Conservation (phyloP, 2,797 vertebrate genomes). For the Sebastiscus tertius region DNA sequence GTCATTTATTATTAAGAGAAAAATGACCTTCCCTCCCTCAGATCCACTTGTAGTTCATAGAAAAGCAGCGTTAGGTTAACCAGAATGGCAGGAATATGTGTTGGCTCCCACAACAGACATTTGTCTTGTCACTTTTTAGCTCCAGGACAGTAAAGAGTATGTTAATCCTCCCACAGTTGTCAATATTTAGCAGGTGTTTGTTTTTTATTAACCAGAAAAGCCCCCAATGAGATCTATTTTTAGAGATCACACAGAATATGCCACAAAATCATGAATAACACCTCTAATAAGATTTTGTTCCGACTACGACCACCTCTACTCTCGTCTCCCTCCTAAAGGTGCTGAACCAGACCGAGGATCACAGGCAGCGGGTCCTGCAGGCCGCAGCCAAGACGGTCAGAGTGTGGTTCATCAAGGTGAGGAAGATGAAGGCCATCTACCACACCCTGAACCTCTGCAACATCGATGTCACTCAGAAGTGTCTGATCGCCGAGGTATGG, state of each 20-base stretch:
- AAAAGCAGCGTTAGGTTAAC: neutral
- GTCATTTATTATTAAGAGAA: neutral
- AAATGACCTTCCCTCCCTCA: neutral
- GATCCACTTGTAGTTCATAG: neutral
- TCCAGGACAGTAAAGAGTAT: neutral
- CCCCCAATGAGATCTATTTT: neutral
- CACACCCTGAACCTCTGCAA: conserved; percentile 99
- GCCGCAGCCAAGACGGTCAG: conserved; percentile 94
- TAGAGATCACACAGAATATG: neutral
- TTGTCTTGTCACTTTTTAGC: neutral
- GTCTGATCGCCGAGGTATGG: conserved; percentile 98
- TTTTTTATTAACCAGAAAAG: neutral
- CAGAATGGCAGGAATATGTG: neutral
- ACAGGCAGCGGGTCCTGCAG: conserved; percentile 95
- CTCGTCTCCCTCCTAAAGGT: conserved; percentile 80
- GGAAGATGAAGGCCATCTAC: conserved; percentile 99
- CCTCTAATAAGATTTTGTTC: neutral
- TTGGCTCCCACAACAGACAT: neutral
- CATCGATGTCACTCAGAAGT: conserved; percentile 99
- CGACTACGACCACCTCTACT: neutral
- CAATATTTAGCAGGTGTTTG: neutral
- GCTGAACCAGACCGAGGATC: conserved; percentile 98
- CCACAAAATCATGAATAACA: neutral
- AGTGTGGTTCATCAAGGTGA: conserved; percentile 98
- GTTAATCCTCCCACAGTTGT: neutral